phyloP scores from a whole-genome alignment of 2,888 invertebrate species.

The Adela reaumurella region DNA sequence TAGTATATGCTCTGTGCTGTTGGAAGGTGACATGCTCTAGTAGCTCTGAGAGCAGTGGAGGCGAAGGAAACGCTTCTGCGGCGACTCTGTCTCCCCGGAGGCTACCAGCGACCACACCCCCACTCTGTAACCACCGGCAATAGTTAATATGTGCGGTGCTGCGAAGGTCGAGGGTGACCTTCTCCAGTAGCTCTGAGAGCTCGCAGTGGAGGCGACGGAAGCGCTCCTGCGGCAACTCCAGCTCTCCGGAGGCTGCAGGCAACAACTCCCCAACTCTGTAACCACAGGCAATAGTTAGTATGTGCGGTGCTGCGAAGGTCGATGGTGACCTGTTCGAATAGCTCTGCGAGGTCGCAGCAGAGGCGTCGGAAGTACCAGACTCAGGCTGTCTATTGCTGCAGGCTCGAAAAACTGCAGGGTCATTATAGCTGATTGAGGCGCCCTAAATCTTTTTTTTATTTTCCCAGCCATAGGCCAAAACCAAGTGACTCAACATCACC shows the following conservation, averaged over 20 bases:
- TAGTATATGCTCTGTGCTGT: too few species aligned
- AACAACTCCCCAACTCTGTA: slow-evolving; percentile 68
- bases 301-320: too few species aligned
- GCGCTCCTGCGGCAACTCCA: slow-evolving; percentile 80
- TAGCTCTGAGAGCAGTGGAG: slow-evolving; percentile 86
- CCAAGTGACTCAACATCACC: too few species aligned
- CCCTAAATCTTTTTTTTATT: too few species aligned
- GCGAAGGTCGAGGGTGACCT: slow-evolving; percentile 64
- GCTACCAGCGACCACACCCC: slow-evolving; percentile 75
- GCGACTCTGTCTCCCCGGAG: slow-evolving; percentile 74
- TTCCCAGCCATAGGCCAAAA: too few species aligned
- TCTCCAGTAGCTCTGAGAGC: slow-evolving; percentile 81
- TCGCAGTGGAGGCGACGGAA: slow-evolving; percentile 87
- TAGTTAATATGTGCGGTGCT: too few species aligned
- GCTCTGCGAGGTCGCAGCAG: slow-evolving; percentile 86
- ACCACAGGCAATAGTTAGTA: slow-evolving; percentile 1
- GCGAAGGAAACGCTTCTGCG: slow-evolving; percentile 80
- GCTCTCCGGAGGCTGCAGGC: slow-evolving; percentile 68
- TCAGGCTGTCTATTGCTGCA: too few species aligned
- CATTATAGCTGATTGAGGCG: too few species aligned
- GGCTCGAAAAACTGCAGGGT: too few species aligned
- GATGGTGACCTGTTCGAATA: too few species aligned
- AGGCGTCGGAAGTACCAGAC: slow-evolving; percentile 82
- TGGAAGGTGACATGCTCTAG: too few species aligned
- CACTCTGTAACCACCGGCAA: slow-evolving; percentile 31